Base-by-base conservation (phyloP, 1,140 invertebrate genomes). In the Campoletis sonorensis region DNA sequence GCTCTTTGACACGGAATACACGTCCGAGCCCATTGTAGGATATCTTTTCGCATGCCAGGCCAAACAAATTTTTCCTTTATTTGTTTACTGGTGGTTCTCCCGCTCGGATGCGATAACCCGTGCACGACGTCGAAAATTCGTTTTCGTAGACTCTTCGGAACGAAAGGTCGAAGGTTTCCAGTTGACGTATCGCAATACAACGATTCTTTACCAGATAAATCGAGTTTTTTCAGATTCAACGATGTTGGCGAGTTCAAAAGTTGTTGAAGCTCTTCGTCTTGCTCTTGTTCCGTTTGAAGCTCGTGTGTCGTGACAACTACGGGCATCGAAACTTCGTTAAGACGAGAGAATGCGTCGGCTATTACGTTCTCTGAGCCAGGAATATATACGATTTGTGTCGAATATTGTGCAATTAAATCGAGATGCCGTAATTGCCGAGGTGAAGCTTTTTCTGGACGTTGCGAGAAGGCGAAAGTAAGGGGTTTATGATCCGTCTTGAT, bases 351-450 rank as follows among this genome's bases (percentile, higher is more conserved):
- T 18, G 84, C 64, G 64, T 87, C 86, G 3, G 86, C 84, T 1
- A 84, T 81, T 0, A 84, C 70, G 70, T 91, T 89, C 2, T 81
- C 45, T 10, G 64, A 49, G 3, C 89, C 89, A 23, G 64, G 33
- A 4, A 92, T 82, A 75, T 91, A 86, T 21, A 79, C 82, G 23
- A 91, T 87, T 72, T 91, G 85, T 4, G 88, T 89, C 0, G 87
- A 82, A 75, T 86, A 90, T 75, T 89, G 87, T 1, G 82, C 73
- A 21, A 90, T 88, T 77, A 82, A 90, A 27, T 87, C 79, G 1
- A 88, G 79, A 21, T 88, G 83, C 13, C 83, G 49, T 3, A 83
- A 23, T 70, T 89, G 81, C 15, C 82, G 11, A 18, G 80, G 77
- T 1, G 82, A 82, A 2, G 88, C 82, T 26, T 84, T 81, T 21